phyloP scores from a whole-genome alignment of 2,113 vertebrate species.

The Spheniscus mendiculus region DNA sequence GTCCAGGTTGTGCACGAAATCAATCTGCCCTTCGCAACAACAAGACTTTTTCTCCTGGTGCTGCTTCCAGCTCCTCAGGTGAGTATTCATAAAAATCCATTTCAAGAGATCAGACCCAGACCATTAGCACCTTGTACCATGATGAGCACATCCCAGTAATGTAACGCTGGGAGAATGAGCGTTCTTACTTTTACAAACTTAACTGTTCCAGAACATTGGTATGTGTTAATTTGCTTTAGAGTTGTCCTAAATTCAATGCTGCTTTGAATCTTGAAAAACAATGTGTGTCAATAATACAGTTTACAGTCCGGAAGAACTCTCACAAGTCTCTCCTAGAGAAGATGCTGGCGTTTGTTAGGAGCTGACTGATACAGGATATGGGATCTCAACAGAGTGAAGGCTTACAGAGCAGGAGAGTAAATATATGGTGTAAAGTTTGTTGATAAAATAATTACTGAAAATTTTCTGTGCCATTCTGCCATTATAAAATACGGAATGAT shows the following conservation, averaged over 20 bases:
- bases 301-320: not conserved
- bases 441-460: not conserved
- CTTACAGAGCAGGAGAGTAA: not conserved
- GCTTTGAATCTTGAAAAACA: not conserved
- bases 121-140: rapidly evolving
- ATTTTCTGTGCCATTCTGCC: not conserved
- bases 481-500: not conserved
- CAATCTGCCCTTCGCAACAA: constrained; percentile 80
- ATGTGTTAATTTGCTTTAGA: not conserved
- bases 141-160: not conserved
- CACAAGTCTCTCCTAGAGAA: not conserved
- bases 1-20: constrained; percentile 86
- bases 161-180: not conserved
- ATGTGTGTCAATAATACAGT: not conserved
- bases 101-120: not conserved
- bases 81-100: not conserved
- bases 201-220: not conserved
- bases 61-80: constrained; percentile 75
- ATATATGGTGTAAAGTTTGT: not conserved
- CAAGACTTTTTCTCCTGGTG: constrained; percentile 76
- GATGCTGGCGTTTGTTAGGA: not conserved
- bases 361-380: not conserved
- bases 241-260: not conserved
- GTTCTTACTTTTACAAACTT: not conserved
- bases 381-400: not conserved